A percentile compares a stretch with the other conserved stretches of the same genome.
phyloP scores from a whole-genome alignment of 2,113 vertebrate species.

The Antechinus stuartii region DNA sequence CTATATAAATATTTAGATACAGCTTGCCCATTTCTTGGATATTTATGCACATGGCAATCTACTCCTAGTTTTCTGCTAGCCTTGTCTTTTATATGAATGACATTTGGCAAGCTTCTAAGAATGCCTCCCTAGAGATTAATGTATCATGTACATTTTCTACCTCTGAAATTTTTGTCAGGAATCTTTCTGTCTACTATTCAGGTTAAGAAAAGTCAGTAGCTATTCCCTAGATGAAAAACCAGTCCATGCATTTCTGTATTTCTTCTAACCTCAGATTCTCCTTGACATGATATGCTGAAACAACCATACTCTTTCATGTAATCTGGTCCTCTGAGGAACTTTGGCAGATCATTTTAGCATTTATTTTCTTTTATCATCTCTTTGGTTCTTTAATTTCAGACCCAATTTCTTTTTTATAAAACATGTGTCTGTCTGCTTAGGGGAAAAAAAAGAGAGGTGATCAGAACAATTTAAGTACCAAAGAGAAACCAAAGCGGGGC shows the following conservation, averaged over 20 bases:
- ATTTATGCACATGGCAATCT: constrained; percentile 2
- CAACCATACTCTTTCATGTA: background rate
- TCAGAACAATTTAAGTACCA: background rate
- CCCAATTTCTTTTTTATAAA: constrained; percentile 6
- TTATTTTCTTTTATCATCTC: background rate
- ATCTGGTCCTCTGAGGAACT: background rate
- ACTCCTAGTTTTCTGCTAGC: constrained; percentile 11
- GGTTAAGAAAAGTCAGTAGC: background rate
- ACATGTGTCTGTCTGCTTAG: background rate
- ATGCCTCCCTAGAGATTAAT: constrained; percentile 18
- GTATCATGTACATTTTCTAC: constrained; percentile 1
- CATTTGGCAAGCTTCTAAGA: constrained; percentile 24
- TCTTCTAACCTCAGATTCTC: constrained; percentile 13
- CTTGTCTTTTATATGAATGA: constrained; percentile 7
- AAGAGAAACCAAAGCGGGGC: constrained; percentile 36
- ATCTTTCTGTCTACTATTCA: background rate
- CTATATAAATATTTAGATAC: background rate
- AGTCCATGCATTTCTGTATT: background rate
- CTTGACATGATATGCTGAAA: background rate
- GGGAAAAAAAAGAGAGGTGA: background rate
- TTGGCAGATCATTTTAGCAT: background rate
- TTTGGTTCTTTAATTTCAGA: background rate
- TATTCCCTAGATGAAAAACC: background rate
- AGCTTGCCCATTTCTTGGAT: constrained; percentile 6
- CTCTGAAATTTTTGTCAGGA: background rate